Base-by-base conservation (phyloP, 2,797 vertebrate genomes). In the Pangasius macronema region DNA sequence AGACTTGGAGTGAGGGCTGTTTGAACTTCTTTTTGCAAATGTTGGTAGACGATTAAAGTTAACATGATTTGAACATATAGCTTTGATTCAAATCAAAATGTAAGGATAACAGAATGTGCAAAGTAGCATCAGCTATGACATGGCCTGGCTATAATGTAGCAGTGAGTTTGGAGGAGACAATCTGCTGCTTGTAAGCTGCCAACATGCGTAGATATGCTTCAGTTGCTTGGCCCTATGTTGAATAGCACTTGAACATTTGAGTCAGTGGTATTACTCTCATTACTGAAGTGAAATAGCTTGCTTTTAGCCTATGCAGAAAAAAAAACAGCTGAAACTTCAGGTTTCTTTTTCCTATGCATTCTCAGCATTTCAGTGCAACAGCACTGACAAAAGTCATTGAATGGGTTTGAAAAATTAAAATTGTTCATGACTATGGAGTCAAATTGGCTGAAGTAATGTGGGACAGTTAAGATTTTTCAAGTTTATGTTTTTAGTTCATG, bases 171-270 rank as follows among this genome's bases (percentile, higher is more conserved):
- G 20, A 68, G 63, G 24, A 51, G 76, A 72, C 82, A 89, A 86
- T 89, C 88, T 89, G 85, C 82, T 73, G 18, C 82, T 42, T 81
- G 8, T 73, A 53, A 63, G 42, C 73, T 89, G 85, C 88, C 88
- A 89, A 83, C 79, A 82, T 36, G 81, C 70, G 70, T 46, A 33
- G 24, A 86, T 0, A 20, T 87, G 84, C 80, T 86, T 81, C 18
- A 85, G 20, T 30, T 55, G 22, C 5, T 75, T 51, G 70, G 46
- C 76, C 73, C 10, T 81, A 82, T 72, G 73, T 84, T 36, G 36
- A 63, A 72, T 20, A 39, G 3, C 33, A 49, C 13, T 79, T 73
- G 22, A 85, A 53, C n/a, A 63, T 51, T 51, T 79, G 46, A 13
- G 67, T 77, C 39, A 77, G 9, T 72, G 51, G 20, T 68, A 79